Base-by-base conservation (phyloP, 2,797 vertebrate genomes). In the Lagocephalus sceleratus region DNA sequence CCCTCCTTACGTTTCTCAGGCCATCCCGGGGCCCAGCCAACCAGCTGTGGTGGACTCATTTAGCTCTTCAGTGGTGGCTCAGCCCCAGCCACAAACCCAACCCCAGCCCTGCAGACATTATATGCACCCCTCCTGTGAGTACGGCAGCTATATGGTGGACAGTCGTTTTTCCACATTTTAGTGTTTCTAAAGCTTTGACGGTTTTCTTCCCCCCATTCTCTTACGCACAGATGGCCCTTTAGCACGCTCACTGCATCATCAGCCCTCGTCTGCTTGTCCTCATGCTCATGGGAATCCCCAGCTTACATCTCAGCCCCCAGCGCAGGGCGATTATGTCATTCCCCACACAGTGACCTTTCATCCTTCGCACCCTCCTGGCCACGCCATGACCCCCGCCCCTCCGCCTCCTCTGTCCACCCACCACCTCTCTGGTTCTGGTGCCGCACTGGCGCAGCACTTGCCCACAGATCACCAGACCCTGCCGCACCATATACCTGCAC, bases 331-430 rank as follows among this genome's bases (percentile, higher is more conserved):
- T 78, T 98, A 98, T 66, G 93, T 98, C 71, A 94, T 98, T 81
- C 94, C 97, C 75, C 97, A 98, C 85, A 90, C 93, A 0, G 93
- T 98, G 49, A 92, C 95, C 68, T 98, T 98, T 79, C 96, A 97
- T 69, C 83, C 95, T 38, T 92, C 94, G 63, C 94, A 96, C 54
- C 91, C 93, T n/a, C 73, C 94, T 11, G 90, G 93, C 69, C 94
- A 96, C 68, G 78, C 92, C 1, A 94, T 95, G 69, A 90, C 94
- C 19, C 84, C 93, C 0, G 91, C 92, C 5, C 92, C 92, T 42
- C 89, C 91, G 41, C 85, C 89, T 8, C 73, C 89, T 2, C 78
- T 91, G 35, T 79, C 90, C 5, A 83, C 92, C 83, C 95, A 95
- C 82, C 93, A 95, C 51, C 90, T 97, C 68, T 87, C 94, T 45